Percentiles rank a stretch among this genome's conserved stretches.
phyloP scores from a whole-genome alignment of 2,113 vertebrate species.

The Amblyopsis rosae region DNA sequence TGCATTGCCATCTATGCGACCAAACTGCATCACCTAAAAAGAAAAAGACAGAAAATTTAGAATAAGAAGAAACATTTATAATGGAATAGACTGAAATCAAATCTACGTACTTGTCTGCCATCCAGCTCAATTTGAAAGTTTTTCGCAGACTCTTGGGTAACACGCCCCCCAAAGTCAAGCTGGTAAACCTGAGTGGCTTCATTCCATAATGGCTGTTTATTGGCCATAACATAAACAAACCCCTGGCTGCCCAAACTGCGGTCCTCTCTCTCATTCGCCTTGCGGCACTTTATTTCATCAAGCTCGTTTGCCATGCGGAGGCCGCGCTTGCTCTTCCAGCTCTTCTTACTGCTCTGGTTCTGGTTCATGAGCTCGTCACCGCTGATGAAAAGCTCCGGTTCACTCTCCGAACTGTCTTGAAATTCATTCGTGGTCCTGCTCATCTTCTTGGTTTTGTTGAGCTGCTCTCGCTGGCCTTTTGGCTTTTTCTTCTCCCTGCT shows the following conservation, averaged over 20 bases:
- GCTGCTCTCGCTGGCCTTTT: slow-evolving; percentile 91
- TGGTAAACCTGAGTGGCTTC: slow-evolving; percentile 98
- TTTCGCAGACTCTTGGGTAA: slow-evolving; percentile 98
- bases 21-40: slow-evolving; percentile 97
- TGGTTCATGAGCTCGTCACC: slow-evolving; percentile 99
- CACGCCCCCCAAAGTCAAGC: slow-evolving; percentile 96
- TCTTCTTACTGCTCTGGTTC: slow-evolving; percentile 95
- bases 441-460: slow-evolving; percentile 92
- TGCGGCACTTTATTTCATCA: slow-evolving; percentile 94
- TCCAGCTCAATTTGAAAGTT: slow-evolving; percentile 99
- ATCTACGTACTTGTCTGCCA: slow-evolving; percentile 88
- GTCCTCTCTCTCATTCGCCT: slow-evolving; percentile 93
- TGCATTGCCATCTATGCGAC: slow-evolving; percentile 95
- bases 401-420: slow-evolving; percentile 98
- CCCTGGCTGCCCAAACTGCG: slow-evolving; percentile 94
- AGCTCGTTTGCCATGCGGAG: slow-evolving; percentile 88
- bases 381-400: slow-evolving; percentile 95
- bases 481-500: slow-evolving; percentile 95
- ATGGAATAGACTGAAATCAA: neutral
- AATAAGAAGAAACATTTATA: neutral
- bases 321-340: slow-evolving; percentile 96
- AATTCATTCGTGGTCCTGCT: slow-evolving; percentile 93
- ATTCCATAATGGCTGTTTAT: slow-evolving; percentile 97
- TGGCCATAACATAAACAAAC: slow-evolving; percentile 98
- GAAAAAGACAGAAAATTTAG: slow-evolving; percentile 8